Evolutionary conservation across 1,140 invertebrate species (phyloP), one percentile per base, ranked within the genome.

Genomic region (Reticulitermes speratus): DNA sequence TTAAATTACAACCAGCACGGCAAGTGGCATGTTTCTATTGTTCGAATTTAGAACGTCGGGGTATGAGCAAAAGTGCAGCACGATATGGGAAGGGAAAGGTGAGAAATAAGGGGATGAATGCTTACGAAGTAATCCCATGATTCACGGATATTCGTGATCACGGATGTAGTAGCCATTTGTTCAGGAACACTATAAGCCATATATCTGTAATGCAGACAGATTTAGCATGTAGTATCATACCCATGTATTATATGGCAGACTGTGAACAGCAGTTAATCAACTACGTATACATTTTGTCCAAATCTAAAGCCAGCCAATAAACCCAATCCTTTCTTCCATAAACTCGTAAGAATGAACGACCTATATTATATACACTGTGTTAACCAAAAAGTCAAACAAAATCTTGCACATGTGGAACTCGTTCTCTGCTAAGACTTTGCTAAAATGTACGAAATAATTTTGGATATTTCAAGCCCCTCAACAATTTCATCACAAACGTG

Each of bases 1-100:
- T 75, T 75, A 75, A 75, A 75, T 75, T 75, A 75, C 65, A 75
- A 30, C n/a, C 9, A 75, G n/a, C 65, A 75, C 65, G 65, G 65
- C 65, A 75, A 75, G 65, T 75, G 65, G 65, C 65, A 75, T 75
- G 65, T 14, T 30, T 75, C 65, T 30, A 75, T 75, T 75, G n/a
- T 75, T 75, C 65, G 11, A 30, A 75, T 75, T 75, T 8, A 25
- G 65, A 30, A 30, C 65, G 65, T 0, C 65, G n/a, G 65, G n/a
- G n/a, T 75, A 30, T 75, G 65, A 75, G 65, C 65, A 30, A 3
- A 25, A 3, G 65, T 12, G 65, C n/a, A 30, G n/a, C 65, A 75
- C 65, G 65, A 75, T n/a, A 75, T 11, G 25, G 25, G 8, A 30
- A 14, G 65, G 65, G 25, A 25, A 30, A 75, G 65, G 59, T 65